Conservation (phyloP, 2,888 invertebrate genomes). For the Lapara coniferarum region DNA sequence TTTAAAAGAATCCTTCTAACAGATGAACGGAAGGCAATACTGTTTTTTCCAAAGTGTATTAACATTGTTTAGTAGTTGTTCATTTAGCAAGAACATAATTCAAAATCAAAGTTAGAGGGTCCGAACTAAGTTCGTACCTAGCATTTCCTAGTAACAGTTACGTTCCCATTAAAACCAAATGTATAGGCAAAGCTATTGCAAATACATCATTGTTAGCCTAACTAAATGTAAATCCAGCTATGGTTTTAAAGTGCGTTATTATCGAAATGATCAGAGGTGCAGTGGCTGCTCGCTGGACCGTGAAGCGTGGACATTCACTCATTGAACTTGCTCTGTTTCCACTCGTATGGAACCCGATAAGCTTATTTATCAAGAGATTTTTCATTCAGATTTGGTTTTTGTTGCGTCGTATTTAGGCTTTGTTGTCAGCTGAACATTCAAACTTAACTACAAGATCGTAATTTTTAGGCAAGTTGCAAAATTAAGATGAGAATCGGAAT, state of each 20-base stretch:
- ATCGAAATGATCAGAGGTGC: slow-evolving; percentile 52
- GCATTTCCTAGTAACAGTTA: background rate
- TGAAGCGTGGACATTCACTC: slow-evolving; percentile 33
- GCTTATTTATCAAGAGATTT: slow-evolving; percentile 30
- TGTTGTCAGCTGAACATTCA: background rate
- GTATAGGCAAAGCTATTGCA: slow-evolving; percentile 35
- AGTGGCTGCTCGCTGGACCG: slow-evolving; percentile 42
- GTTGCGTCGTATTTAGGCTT: background rate
- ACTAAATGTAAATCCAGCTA: slow-evolving; percentile 45
- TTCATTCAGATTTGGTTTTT: background rate
- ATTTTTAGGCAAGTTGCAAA: too few species aligned
- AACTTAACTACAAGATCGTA: background rate
- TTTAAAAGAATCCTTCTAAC: slow-evolving; percentile 23
- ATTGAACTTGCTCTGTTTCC: slow-evolving; percentile 29
- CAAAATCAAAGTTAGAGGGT: background rate
- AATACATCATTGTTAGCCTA: slow-evolving; percentile 49
- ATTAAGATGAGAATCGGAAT: too few species aligned
- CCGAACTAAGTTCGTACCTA: background rate
- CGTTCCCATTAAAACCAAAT: background rate
- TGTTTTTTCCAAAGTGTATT: slow-evolving; percentile 16
- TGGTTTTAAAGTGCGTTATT: slow-evolving; percentile 51
- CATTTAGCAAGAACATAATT: background rate
- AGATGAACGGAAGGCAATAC: slow-evolving; percentile 23
- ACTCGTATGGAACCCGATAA: slow-evolving; percentile 32
- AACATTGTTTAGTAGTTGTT: background rate